Base-by-base conservation (phyloP, 2,797 vertebrate genomes). In the Cottoperca gobio region DNA sequence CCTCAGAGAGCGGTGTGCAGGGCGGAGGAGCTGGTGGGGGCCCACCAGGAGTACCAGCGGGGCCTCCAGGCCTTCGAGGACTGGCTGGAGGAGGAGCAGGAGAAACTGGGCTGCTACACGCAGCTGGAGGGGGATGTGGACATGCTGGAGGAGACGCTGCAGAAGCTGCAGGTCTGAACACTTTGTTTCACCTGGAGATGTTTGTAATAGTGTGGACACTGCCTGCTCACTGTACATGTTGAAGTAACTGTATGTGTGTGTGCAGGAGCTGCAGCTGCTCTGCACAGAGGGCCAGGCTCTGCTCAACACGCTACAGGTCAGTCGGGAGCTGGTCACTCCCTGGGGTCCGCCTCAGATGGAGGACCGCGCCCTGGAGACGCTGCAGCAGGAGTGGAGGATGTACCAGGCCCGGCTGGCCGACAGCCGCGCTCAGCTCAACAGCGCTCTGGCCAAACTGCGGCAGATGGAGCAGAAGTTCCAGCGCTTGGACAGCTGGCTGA, bases 51-150 rank as follows among this genome's bases (percentile, higher is more conserved):
- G 62, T 98, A 99, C 78, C 98, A 99, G 88, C 93, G 93, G 46
- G 95, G 95, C 23, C 91, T 99, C 37, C 96, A 95, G 48, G 90
- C 92, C 0, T 99, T 99, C 93, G 97, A 99, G 88, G 91, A 93
- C 33, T 99, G 98, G 98, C 86, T 99, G 87, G 96, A 95, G 64
- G 94, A 96, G 76, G 96, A 99, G 76, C 96, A 96, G 78, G 97
- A 98, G 82, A 96, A 94, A 46, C 95, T 99, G 21, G 93, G 92
- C 60, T 94, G 86, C 73, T 96, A 96, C 71, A 96, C 95, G 3
- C 94, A 96, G 70, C 89, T 97, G 79, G 96, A 97, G 92, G 97
- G 96, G 6, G 96, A 97, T 53, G 84, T 94, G 4, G 95, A 95
- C 48, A 93, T 95, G 69, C 94, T 97, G 53, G 97, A 99, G 83